Base-by-base conservation (phyloP, 2,797 vertebrate species). In the Heteromormyrus szaboi region DNA sequence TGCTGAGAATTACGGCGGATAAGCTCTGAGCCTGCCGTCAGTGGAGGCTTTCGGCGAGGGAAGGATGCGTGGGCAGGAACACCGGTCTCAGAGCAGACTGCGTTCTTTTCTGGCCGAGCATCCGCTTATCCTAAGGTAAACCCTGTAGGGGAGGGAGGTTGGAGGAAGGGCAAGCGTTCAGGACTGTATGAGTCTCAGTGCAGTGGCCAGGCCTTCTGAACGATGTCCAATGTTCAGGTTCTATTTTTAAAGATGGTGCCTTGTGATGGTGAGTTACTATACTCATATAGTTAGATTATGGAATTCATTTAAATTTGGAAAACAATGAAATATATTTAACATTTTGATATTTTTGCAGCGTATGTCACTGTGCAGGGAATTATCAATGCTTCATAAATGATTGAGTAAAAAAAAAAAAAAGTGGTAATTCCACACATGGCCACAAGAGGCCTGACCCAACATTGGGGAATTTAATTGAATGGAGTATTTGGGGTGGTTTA, bases 131-230 rank as follows among this genome's bases (percentile, higher is more conserved):
- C 37, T 19, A n/a, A 79, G 72, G 37, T 85, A 90, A 88, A 89
- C 68, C 85, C 25, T 87, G 83, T 46, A 25, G n/a, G 44, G 46
- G 81, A 48, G 48, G 46, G 50, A 44, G 72, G 72, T 44, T 53
- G 46, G 22, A 85, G 83, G 46, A 79, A 79, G 83, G 46, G 46
- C 83, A 29, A 14, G 88, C 56, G 17, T 87, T 92, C 89, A 89
- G 9, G 14, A n/a, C 37, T 79, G 6, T 79, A n/a, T 44, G 44
- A 37, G 2, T 44, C 19, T 79, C 72, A n/a, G 4, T 6, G 37
- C 17, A 19, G 17, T 33, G 72, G 6, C 33, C 72, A 79, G 37
- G 41, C 37, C 37, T 14, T 76, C 72, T 79, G 72, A 14, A 44
- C 0, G 5, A 8, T 44, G 33, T 79, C 37, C 37, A 44, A 37